A percentile compares a stretch with the other conserved stretches of the same genome.
These are phyloP conservation scores for Drosophila ficusphila DNA, from an alignment of 1,140 invertebrate species.

Conservation along the genomic window DNA sequence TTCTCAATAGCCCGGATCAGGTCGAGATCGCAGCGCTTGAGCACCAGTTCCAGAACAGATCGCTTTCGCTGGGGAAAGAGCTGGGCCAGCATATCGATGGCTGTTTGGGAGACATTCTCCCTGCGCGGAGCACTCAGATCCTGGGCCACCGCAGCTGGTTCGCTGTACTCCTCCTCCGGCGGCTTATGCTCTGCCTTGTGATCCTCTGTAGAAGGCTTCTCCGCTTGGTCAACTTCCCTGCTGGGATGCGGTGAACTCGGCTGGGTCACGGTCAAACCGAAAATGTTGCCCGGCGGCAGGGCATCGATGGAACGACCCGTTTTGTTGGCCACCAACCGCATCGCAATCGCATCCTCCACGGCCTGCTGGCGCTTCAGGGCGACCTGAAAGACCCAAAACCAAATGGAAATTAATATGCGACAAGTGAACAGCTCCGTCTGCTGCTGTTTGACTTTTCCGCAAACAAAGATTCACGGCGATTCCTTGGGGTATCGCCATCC, in stretches of 20 bases:
- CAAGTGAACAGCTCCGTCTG: conserved; percentile 64
- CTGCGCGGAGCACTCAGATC: conserved; percentile 61
- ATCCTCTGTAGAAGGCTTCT: neutral
- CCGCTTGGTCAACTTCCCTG: neutral
- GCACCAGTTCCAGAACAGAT: conserved; percentile 93
- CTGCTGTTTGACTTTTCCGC: conserved; percentile 63
- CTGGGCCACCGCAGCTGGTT: conserved; percentile 47
- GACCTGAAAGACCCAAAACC: conserved; percentile 88
- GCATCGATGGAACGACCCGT: conserved; percentile 92
- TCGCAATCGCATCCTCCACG: conserved; percentile 97
- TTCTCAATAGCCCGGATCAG: conserved; percentile 87
- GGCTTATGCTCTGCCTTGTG: neutral
- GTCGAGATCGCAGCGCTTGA: conserved; percentile 94
- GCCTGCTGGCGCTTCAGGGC: conserved; percentile 98
- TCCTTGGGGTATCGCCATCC: conserved; percentile 49
- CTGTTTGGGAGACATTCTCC: conserved; percentile 86
- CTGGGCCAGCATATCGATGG: conserved; percentile 92
- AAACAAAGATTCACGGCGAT: conserved; percentile 52
- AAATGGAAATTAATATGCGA: conserved; percentile 84
- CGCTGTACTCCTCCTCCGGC: conserved; percentile 6
- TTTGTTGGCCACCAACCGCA: conserved; percentile 95
- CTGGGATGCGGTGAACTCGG: conserved; percentile 82
- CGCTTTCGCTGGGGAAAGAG: conserved; percentile 95
- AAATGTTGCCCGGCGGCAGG: conserved; percentile 96
- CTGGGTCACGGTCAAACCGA: conserved; percentile 91